Evolutionary conservation across 1,140 invertebrate genomes (phyloP).

Genomic region (Neocloeon triangulifer): DNA sequence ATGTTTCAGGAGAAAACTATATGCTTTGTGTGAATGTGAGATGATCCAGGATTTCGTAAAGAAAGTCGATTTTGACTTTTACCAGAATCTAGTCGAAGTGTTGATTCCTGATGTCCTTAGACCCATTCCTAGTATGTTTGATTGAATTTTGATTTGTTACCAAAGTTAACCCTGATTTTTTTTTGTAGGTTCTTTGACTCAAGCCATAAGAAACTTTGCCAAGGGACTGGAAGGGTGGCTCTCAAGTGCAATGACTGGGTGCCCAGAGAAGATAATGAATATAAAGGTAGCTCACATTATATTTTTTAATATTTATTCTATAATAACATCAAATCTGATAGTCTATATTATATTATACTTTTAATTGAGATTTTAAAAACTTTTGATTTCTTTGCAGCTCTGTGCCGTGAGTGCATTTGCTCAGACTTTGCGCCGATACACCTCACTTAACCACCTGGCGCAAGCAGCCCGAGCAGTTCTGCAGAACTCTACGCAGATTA

Average conservation of each 20-base stretch:
- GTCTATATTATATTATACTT: no score
- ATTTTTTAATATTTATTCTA: no score
- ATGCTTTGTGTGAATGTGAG: slow-evolving; percentile 27
- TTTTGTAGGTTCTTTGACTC: slow-evolving; percentile 55
- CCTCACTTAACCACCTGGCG: slow-evolving; percentile 94
- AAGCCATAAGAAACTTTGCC: slow-evolving; percentile 81
- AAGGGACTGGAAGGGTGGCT: slow-evolving; percentile 79
- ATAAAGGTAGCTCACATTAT: no score
- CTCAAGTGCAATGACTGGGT: slow-evolving; percentile 63
- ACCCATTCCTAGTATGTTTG: slow-evolving; percentile 61
- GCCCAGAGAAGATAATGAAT: slow-evolving; percentile 59
- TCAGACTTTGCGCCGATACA: slow-evolving; percentile 86
- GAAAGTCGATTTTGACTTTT: slow-evolving; percentile 76
- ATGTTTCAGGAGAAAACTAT: slow-evolving; percentile 28
- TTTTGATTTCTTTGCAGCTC: slow-evolving; percentile 16
- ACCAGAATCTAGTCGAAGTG: slow-evolving; percentile 88
- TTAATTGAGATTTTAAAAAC: background rate
- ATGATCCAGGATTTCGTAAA: slow-evolving; percentile 47
- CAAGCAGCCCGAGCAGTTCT: slow-evolving; percentile 88
- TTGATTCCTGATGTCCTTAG: slow-evolving; percentile 88
- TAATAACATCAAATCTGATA: no score
- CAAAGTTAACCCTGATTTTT: no score
- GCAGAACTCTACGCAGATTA: slow-evolving; percentile 86
- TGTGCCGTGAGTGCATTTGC: slow-evolving; percentile 77
- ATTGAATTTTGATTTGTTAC: background rate